Conservation (phyloP, 1,140 invertebrate species). For the Conopomorpha cramerella region DNA sequence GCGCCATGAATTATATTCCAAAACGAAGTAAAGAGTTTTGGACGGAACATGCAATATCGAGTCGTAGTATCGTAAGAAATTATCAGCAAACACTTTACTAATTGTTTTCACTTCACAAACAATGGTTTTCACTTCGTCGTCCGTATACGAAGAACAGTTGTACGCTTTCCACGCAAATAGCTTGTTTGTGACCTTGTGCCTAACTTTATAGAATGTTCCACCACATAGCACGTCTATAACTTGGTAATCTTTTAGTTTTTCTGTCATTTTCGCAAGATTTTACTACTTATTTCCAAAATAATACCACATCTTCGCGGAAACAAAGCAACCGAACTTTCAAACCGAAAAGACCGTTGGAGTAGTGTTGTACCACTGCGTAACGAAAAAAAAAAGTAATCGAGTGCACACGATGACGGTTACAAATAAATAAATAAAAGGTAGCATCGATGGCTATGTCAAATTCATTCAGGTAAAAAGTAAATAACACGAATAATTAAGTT, state of each 20-base stretch:
- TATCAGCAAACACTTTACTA: constrained; percentile 29
- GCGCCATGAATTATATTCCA: constrained; percentile 41
- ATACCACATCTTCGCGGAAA: too few relatives aligned
- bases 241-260: constrained; percentile 52
- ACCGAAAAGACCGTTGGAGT: constrained; percentile 24
- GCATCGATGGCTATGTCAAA: too few relatives aligned
- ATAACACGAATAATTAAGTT: too few relatives aligned
- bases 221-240: constrained; percentile 47
- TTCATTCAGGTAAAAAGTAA: too few relatives aligned
- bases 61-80: constrained; percentile 38
- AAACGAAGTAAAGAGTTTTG: constrained; percentile 49
- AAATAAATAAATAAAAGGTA: too few relatives aligned
- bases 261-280: constrained; percentile 24
- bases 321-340: constrained; percentile 43
- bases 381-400: too few relatives aligned
- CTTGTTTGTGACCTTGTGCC: constrained; percentile 52
- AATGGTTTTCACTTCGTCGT: constrained; percentile 43
- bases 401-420: too few relatives aligned
- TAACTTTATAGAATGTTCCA: constrained; percentile 52
- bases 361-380: constrained; percentile 9
- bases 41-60: constrained; percentile 43
- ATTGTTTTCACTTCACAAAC: constrained; percentile 41
- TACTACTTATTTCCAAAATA: too few relatives aligned
- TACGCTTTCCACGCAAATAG: constrained; percentile 51
- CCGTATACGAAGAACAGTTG: constrained; percentile 39